phyloP scores from a whole-genome alignment of 2,113 vertebrate species.

The pig (Sus scrofa) region T2T-Sscrofa CM000818.6:100902501-100903000 shows the following conservation, averaged over 20 bases:
- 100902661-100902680: not conserved
- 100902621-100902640: not conserved
- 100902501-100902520: not conserved
- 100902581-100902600: not conserved
- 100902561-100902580: not conserved
- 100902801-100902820: not conserved
- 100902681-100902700: not conserved
- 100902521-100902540: not conserved
- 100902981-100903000: too few species aligned
- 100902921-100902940: too few species aligned
- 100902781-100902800: not conserved
- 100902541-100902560: not conserved
- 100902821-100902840: not conserved
- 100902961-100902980: too few species aligned
- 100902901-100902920: too few species aligned
- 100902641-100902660: not conserved
- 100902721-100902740: not conserved
- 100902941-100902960: too few species aligned
- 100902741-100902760: not conserved
- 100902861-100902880: not conserved
- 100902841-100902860: not conserved
- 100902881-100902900: not conserved
- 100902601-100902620: not conserved
- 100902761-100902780: not conserved
- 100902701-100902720: not conserved